Evolutionary conservation across 2,888 invertebrate species (phyloP), one percentile per base, ranked within the genome.

Genomic region (Quadroppia sp.): DNA sequence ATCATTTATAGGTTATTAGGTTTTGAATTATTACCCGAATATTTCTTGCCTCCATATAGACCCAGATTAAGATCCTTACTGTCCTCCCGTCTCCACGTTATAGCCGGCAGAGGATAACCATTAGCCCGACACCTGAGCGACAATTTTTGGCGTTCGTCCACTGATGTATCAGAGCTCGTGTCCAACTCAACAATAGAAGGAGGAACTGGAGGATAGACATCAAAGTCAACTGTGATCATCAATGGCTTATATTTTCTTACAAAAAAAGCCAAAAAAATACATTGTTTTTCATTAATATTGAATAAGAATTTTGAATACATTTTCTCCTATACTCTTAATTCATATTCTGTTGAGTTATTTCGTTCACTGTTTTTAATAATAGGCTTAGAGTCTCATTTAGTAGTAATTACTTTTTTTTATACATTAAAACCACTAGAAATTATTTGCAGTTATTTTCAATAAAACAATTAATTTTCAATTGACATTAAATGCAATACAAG

Each of bases 1-100:
- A n/a, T n/a, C n/a, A n/a, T n/a, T n/a, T n/a, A n/a, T n/a, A n/a
- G n/a, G n/a, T n/a, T n/a, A n/a, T n/a, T n/a, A n/a, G n/a, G n/a
- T n/a, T n/a, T n/a, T n/a, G n/a, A n/a, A n/a, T n/a, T n/a, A n/a
- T 56, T 53, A 78, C 78, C 78, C n/a, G 78, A 73, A 45, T 76
- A 76, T 50, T 74, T 77, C 40, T 75, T 74, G 15, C 78, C 78
- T 15, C 78, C 77, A 42, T 77, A 77, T 13, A 77, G 76, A 80
- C 92, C 92, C 48, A 92, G 88, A 45, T 88, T 88, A 81, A 94
- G 93, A 76, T 89, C 88, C 83, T 91, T 90, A 20, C 92, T 91
- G 81, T 94, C 94, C 81, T 94, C 94, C 70, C 94, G 86, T 77
- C 91, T 87, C 96, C 96, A 97, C 86, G 90, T 93, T 79, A 97